phyloP scores from a whole-genome alignment of 2,888 invertebrate species.

The Spodoptera picta region DNA sequence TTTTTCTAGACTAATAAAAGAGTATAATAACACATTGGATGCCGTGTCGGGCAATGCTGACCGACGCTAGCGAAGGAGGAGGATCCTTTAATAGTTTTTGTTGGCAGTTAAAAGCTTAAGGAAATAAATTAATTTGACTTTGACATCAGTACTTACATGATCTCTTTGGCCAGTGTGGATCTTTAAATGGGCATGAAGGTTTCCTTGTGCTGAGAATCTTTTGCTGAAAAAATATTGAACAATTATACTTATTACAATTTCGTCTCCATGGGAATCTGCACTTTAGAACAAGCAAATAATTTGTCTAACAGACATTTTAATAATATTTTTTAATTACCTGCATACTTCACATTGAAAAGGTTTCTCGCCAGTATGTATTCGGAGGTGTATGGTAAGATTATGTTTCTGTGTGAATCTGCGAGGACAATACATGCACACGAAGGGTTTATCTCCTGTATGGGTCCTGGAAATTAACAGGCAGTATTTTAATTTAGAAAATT shows the following conservation, averaged over 20 bases:
- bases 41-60: too few species aligned
- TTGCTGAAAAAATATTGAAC: slow-evolving; percentile 73
- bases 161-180: slow-evolving; percentile 90
- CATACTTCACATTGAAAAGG: slow-evolving; percentile 90
- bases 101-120: too few species aligned
- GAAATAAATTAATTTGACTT: too few species aligned
- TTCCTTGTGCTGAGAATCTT: slow-evolving; percentile 89
- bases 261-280: too few species aligned
- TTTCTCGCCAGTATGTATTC: slow-evolving; percentile 89
- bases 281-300: too few species aligned
- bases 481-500: too few species aligned
- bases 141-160: slow-evolving; percentile 76
- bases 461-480: slow-evolving; percentile 72
- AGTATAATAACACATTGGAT: too few species aligned
- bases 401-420: slow-evolving; percentile 90
- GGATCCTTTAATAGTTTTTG: too few species aligned
- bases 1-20: too few species aligned
- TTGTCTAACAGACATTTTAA: too few species aligned
- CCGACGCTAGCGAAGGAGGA: too few species aligned
- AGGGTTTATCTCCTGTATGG: slow-evolving; percentile 90
- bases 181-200: slow-evolving; percentile 90
- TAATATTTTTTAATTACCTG: slow-evolving; percentile 68
- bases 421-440: slow-evolving; percentile 87
- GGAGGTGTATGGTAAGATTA: slow-evolving; percentile 89
- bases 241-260: too few species aligned